These are phyloP conservation scores for Agrochola macilenta DNA, from an alignment of 2,888 invertebrate genomes.

Conservation along the genomic window DNA sequence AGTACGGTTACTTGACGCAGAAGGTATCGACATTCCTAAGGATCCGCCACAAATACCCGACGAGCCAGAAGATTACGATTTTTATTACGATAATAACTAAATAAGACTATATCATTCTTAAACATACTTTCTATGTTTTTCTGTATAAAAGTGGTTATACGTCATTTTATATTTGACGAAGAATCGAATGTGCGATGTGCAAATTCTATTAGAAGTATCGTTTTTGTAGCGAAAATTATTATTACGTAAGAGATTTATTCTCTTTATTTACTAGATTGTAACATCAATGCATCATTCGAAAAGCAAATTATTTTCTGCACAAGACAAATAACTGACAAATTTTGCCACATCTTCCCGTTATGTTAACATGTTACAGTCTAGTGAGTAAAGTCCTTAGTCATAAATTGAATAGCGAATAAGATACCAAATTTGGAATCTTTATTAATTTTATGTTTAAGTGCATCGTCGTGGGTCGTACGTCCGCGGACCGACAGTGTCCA, in stretches of 20 bases:
- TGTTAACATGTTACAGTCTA: slow-evolving; percentile 13
- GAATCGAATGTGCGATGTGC: slow-evolving; percentile 25
- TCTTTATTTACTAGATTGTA: slow-evolving; percentile 40
- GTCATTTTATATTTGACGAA: slow-evolving; percentile 33
- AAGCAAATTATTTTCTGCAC: slow-evolving; percentile 4
- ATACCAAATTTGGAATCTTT: slow-evolving; percentile 53
- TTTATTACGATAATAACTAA: slow-evolving; percentile 94
- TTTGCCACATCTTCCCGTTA: slow-evolving; percentile 3
- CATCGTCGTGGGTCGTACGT: slow-evolving; percentile 30
- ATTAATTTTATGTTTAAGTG: slow-evolving; percentile 28
- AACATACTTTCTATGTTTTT: slow-evolving; percentile 50
- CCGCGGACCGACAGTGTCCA: slow-evolving; percentile 24
- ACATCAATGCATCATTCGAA: slow-evolving; percentile 15
- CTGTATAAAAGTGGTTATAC: slow-evolving; percentile 19
- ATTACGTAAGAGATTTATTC: slow-evolving; percentile 36
- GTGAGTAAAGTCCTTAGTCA: slow-evolving; percentile 33
- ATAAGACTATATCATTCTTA: slow-evolving; percentile 26
- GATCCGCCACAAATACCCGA: slow-evolving; percentile 97
- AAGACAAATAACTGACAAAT: background rate
- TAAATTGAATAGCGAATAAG: slow-evolving; percentile 43
- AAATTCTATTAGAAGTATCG: slow-evolving; percentile 17
- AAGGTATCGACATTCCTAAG: slow-evolving; percentile 98
- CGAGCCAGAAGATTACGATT: slow-evolving; percentile 97
- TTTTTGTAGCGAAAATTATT: slow-evolving; percentile 45
- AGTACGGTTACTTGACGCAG: slow-evolving; percentile 97